Percentiles rank a stretch among this genome's conserved stretches.
These are phyloP conservation scores for Channallabes apus DNA, from an alignment of 2,797 vertebrate species.

Conservation along the genomic window DNA sequence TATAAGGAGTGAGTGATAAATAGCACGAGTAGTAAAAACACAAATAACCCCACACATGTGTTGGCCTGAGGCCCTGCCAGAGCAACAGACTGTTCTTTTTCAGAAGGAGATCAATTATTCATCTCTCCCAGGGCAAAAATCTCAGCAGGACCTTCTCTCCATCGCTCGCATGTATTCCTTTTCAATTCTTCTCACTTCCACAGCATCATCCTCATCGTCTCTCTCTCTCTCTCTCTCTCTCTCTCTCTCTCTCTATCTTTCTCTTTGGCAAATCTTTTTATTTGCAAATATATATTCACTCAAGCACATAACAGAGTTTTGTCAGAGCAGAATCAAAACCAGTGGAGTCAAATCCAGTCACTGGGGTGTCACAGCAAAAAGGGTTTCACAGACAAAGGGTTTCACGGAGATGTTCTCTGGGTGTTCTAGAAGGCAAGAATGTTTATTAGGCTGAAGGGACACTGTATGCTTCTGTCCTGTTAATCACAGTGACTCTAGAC, in stretches of 20 bases:
- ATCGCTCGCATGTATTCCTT: background rate
- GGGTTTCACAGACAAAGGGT: no score
- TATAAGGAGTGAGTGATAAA: background rate
- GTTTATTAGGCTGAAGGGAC: background rate
- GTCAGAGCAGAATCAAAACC: background rate
- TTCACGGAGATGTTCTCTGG: background rate
- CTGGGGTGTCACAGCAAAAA: background rate
- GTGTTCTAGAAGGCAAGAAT: background rate
- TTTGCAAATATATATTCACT: background rate
- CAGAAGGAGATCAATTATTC: slow-evolving; percentile 53
- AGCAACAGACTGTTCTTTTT: slow-evolving; percentile 56
- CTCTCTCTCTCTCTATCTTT: no score
- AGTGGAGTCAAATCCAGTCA: background rate
- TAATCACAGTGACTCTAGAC: background rate
- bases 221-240: background rate
- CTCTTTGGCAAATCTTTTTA: background rate
- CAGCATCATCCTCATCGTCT: background rate
- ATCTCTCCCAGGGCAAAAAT: slow-evolving; percentile 44
- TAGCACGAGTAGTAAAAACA: slow-evolving; percentile 6
- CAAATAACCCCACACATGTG: background rate
- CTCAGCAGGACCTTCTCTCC: slow-evolving; percentile 30
- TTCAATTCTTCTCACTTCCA: background rate
- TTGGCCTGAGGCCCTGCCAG: slow-evolving; percentile 34
- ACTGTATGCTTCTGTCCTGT: background rate
- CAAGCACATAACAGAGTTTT: no score